Percentiles rank a stretch among this genome's conserved stretches.
Conservation (phyloP, 1,140 invertebrate species). For the Listronotus oregonensis region DNA sequence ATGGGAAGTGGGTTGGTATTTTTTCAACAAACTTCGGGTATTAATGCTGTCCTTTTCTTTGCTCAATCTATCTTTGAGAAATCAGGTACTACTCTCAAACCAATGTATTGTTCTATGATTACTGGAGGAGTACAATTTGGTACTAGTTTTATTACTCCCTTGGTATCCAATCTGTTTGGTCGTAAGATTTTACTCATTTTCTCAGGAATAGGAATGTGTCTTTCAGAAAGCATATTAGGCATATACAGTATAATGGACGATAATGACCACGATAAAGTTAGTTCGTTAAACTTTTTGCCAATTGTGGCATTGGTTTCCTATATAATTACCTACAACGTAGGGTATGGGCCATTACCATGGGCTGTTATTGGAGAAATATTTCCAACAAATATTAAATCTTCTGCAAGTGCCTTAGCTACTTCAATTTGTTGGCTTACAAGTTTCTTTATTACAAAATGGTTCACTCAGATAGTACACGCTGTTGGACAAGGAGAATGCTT, state of each 20-base stretch:
- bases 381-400: constrained; percentile 74
- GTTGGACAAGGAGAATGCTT: constrained; percentile 74
- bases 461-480: constrained; percentile 62
- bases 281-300: constrained; percentile 41
- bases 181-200: constrained; percentile 72
- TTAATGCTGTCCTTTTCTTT: constrained; percentile 84
- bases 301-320: constrained; percentile 54
- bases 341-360: constrained; percentile 85
- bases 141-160: constrained; percentile 70
- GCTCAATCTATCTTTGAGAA: constrained; percentile 71
- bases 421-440: constrained; percentile 78
- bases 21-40: constrained; percentile 79
- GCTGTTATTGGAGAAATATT: constrained; percentile 85
- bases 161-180: constrained; percentile 76
- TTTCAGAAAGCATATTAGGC: constrained; percentile 48
- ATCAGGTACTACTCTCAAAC: constrained; percentile 63
- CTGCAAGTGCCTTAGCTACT: constrained; percentile 75
- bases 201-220: constrained; percentile 67
- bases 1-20: constrained; percentile 71
- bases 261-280: constrained; percentile 35
- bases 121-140: constrained; percentile 73
- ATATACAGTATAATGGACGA: constrained; percentile 44
- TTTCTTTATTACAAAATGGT: constrained; percentile 81
- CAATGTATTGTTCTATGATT: constrained; percentile 73
- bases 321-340: constrained; percentile 71